Evolutionary conservation across 2,113 vertebrate genomes (phyloP).

Genomic region (Pseudorhombus dupliciocellatus): DNA sequence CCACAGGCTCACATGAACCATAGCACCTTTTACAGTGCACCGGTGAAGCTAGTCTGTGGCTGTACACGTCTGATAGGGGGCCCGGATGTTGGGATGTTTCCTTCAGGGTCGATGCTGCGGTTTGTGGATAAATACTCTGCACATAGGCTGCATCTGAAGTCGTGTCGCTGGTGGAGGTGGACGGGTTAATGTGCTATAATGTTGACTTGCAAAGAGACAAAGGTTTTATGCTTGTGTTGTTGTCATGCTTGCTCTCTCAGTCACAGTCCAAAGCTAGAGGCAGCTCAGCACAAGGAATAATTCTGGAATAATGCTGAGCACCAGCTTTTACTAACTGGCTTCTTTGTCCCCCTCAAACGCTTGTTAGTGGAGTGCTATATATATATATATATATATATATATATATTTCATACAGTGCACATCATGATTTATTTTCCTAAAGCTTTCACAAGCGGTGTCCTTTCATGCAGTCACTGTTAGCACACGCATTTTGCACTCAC

Average conservation of each 20-base stretch:
- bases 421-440: slow-evolving; percentile 1
- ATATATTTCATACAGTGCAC: neutral
- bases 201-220: too few species aligned
- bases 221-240: too few species aligned
- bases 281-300: neutral
- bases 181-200: neutral
- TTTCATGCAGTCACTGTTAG: neutral
- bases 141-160: neutral
- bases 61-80: neutral
- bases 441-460: slow-evolving; percentile 6
- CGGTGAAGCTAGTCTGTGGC: neutral
- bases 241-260: neutral
- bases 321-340: slow-evolving; percentile 17
- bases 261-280: neutral
- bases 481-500: neutral
- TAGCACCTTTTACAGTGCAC: neutral
- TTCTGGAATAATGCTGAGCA: neutral
- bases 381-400: too few species aligned
- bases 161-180: neutral
- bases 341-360: slow-evolving; percentile 22
- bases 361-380: slow-evolving; percentile 11
- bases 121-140: neutral
- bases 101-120: neutral
- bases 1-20: slow-evolving; percentile 15
- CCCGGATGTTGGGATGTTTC: neutral